Percentiles rank a stretch among this genome's conserved stretches.
Evolutionary conservation across 2,113 vertebrate species (phyloP).

Genomic region (Sylvia atricapilla): DNA sequence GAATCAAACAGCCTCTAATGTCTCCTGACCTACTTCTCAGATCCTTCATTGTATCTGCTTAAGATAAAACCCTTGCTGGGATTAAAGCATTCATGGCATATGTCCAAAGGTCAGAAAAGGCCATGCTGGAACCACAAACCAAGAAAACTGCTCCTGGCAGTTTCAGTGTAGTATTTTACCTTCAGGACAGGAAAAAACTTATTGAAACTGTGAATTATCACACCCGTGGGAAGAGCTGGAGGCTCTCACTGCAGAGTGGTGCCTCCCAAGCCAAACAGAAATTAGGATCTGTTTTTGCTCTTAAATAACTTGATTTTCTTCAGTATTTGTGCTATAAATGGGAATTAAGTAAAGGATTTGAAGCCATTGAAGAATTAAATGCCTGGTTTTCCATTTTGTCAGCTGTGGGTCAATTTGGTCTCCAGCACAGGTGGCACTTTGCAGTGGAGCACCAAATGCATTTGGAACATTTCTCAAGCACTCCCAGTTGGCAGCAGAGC

Average conservation of each 20-base stretch:
- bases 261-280: neutral
- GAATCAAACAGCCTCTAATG: neutral
- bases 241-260: neutral
- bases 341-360: constrained; percentile 48
- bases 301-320: neutral
- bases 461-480: neutral
- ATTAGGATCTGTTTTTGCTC: neutral
- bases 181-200: neutral
- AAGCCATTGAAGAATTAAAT: constrained; percentile 8
- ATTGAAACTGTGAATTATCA: neutral
- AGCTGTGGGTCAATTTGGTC: neutral
- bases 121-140: neutral
- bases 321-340: constrained; percentile 24
- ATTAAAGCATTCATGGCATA: neutral
- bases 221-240: neutral
- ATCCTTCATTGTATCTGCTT: neutral
- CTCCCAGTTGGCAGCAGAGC: neutral
- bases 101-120: neutral
- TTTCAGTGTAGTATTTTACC: neutral
- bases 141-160: neutral
- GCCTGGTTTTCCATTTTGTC: neutral
- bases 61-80: neutral
- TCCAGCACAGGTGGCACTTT: constrained; percentile 25
- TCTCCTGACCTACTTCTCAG: constrained; percentile 13
- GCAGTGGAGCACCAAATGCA: neutral